Conservation (phyloP, 2,888 invertebrate genomes). For the Pinctada fucata region DNA sequence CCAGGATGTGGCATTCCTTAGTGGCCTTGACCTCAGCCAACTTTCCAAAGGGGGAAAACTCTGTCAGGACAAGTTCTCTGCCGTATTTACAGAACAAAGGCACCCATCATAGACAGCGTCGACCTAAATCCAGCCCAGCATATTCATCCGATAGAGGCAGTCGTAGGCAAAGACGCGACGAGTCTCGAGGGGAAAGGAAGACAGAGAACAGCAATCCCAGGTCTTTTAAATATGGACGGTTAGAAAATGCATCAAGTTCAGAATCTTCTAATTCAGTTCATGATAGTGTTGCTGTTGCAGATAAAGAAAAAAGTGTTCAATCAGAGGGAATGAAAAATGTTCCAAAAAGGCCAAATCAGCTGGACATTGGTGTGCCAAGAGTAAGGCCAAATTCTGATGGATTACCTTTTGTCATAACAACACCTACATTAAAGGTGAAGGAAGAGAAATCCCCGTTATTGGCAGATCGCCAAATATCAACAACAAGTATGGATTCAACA, state of each 20-base stretch:
- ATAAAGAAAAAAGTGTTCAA: neutral
- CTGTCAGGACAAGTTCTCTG: constrained; percentile 52
- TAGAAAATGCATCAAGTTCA: too few relatives aligned
- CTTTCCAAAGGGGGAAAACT: constrained; percentile 30
- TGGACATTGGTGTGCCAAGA: constrained; percentile 20
- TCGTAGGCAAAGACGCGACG: neutral
- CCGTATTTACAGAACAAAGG: constrained; percentile 55
- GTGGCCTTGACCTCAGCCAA: constrained; percentile 38
- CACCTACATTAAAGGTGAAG: constrained; percentile 45
- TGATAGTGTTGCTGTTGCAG: neutral
- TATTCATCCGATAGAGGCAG: constrained; percentile 37
- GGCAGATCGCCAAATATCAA: constrained; percentile 35
- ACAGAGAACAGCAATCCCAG: neutral
- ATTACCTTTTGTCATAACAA: constrained; percentile 40
- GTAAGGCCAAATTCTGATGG: constrained; percentile 30
- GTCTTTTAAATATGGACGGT: constrained; percentile 8
- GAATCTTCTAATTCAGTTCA: constrained; percentile 4
- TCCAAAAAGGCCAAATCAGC: constrained; percentile 35
- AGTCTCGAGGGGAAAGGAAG: neutral
- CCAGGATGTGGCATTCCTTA: constrained; percentile 49
- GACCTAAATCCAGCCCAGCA: constrained; percentile 50
- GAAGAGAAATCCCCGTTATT: constrained; percentile 53
- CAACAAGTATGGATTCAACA: constrained; percentile 26
- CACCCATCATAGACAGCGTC: constrained; percentile 33
- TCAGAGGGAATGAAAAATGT: neutral